Base-by-base conservation (phyloP, 2,797 vertebrate genomes). In the Propithecus perrieri region DNA sequence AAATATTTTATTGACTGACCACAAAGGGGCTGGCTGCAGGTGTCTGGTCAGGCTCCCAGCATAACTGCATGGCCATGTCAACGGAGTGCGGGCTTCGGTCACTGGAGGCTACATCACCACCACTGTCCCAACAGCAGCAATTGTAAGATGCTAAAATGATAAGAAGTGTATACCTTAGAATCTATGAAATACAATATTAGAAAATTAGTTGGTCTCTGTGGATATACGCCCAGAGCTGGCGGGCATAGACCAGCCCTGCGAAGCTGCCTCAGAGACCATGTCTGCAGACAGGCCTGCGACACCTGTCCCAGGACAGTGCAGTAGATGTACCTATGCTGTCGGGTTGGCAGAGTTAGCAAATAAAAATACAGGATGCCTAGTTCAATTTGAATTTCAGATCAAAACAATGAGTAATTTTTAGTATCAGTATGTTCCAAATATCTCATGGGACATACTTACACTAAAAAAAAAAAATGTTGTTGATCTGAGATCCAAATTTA, bases 371-470 rank as follows among this genome's bases (percentile, higher is more conserved):
- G 48, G 78, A 72, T 7, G 15, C 26, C 7, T 28, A 43, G 41
- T 83, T 69, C 79, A 84, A 81, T 61, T 33, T 86, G n/a, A 91
- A 85, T 95, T 88, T 91, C 89, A 94, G 67, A 74, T 69, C 5
- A n/a, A 65, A 87, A 84, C 80, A 46, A 3, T 12, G 41, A 92
- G 84, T 67, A 80, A 61, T 48, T 53, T 88, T 94, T 76, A 87
- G 43, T 53, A 12, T 57, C 48, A 78, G 7, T 76, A 57, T 92
- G n/a, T 69, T 50, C 65, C 35, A 83, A 87, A 61, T 83, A 91
- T 75, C 61, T 76, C 85, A 85, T n/a, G 48, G 41, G 76, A 85
- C 13, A 71, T 67, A 53, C 69, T 65, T 65, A 65, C 18, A 71
- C 20, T 7, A 9, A 85, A 88, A 79, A 67, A 17, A 7, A 20